Conservation (phyloP, 1,140 invertebrate genomes). For the Lordiphosa collinella region DNA sequence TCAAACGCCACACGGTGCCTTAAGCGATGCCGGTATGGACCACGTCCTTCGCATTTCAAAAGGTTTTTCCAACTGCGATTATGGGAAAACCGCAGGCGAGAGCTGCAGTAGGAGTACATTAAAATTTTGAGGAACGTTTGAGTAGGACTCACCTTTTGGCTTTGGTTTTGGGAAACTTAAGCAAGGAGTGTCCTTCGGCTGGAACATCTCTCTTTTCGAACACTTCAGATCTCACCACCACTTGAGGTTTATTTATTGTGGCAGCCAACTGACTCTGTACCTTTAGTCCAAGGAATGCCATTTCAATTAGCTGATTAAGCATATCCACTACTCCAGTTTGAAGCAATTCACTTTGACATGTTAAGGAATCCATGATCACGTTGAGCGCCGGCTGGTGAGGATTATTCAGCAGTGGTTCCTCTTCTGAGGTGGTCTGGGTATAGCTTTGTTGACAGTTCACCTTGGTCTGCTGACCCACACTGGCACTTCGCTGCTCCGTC, state of each 20-base stretch:
- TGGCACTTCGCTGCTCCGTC: neutral
- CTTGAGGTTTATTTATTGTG: no score
- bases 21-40: slow-evolving; percentile 12
- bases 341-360: slow-evolving; percentile 8
- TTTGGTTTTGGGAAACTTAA: neutral
- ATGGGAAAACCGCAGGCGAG: neutral
- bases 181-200: neutral
- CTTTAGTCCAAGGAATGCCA: neutral
- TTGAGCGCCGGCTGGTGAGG: slow-evolving; percentile 1
- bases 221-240: no score
- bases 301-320: slow-evolving; percentile 20
- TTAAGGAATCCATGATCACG: slow-evolving; percentile 14
- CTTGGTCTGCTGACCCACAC: neutral
- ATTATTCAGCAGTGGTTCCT: neutral
- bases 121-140: neutral
- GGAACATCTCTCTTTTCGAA: neutral
- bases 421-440: slow-evolving; percentile 27
- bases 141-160: slow-evolving; percentile 7
- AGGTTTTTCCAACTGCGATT: neutral
- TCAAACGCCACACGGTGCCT: neutral
- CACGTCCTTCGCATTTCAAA: slow-evolving; percentile 8
- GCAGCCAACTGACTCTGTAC: no score
- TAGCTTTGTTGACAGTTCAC: neutral
- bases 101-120: neutral
- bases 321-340: slow-evolving; percentile 6